phyloP scores from a whole-genome alignment of 1,140 invertebrate species.

The Bombus picipes region DNA sequence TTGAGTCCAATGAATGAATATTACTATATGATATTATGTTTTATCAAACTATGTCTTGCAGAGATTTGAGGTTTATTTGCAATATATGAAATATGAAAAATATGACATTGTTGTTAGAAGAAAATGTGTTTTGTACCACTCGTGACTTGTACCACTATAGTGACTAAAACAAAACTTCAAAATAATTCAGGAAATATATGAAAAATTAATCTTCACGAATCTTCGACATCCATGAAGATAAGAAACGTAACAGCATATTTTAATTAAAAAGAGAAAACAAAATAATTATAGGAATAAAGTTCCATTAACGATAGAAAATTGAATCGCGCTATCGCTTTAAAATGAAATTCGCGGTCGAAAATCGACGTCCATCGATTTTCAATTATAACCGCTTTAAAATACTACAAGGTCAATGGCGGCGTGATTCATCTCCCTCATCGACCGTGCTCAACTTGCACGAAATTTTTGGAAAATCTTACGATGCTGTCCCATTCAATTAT shows the following conservation, averaged over 20 bases:
- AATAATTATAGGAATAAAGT: background rate
- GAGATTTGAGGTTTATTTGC: no score
- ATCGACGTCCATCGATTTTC: slow-evolving; percentile 35
- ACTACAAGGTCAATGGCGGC: slow-evolving; percentile 52
- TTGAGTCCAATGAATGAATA: no score
- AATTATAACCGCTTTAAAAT: slow-evolving; percentile 48
- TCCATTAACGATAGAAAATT: background rate
- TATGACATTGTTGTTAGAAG: no score
- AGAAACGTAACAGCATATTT: no score
- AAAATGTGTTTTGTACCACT: no score
- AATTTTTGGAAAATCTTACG: slow-evolving; percentile 52
- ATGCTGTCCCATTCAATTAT: slow-evolving; percentile 60
- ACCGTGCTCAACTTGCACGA: slow-evolving; percentile 2
- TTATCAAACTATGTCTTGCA: no score
- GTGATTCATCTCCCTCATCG: slow-evolving; percentile 23
- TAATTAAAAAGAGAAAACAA: background rate
- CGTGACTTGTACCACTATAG: background rate
- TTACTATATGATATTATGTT: no score
- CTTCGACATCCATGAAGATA: no score
- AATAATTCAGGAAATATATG: background rate
- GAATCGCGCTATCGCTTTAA: background rate
- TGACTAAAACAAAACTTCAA: background rate
- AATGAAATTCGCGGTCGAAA: background rate
- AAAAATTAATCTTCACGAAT: no score
- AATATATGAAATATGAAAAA: no score